Base-by-base conservation (phyloP, 2,888 invertebrate species). In the Hydrotaea cyrtoneurina region DNA sequence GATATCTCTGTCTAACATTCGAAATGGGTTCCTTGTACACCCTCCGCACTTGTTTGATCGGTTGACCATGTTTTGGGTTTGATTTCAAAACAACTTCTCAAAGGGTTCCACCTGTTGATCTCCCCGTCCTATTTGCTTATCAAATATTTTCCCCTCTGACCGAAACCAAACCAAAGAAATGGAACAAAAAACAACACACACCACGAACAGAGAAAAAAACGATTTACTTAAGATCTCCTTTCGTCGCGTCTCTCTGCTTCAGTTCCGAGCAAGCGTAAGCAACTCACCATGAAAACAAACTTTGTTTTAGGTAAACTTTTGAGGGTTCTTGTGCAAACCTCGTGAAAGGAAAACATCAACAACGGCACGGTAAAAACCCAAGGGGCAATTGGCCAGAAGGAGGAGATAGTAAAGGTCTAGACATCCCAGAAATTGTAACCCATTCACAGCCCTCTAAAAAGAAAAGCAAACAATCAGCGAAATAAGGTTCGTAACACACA, bases 291-390 rank as follows among this genome's bases (percentile, higher is more conserved):
- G 3, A n/a, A 78, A 80, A 69, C 73, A 83, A 78, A 80, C 71
- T 62, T 83, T 80, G 23, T 55, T 82, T 83, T 75, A 77, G 74
- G 78, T 76, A 78, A 85, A 82, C 74, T 83, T 84, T 85, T 84
- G 79, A 86, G 77, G 80, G 78, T 85, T 86, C 72, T 64, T 78
- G 31, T 19, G 36, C 21, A 57, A 39, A 31, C 39, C 57, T 19
- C 17, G 7, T 26, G 17, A 55, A 69, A 31, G 13, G 64, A 64
- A 73, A 13, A 11, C 43, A 17, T 17, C 17, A 23, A 3, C 36
- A 39, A 39, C 39, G 11, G 10, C 11, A 55, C 8, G 19, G 66
- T 43, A 81, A 66, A 46, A 72, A 26, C 31, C 19, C 59, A 69
- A 53, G 11, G 10, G 0, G 21, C 17, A 55, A 55, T 13, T 43